phyloP scores from a whole-genome alignment of 2,113 vertebrate genomes.

The Phylloscopus trochiloides region DNA sequence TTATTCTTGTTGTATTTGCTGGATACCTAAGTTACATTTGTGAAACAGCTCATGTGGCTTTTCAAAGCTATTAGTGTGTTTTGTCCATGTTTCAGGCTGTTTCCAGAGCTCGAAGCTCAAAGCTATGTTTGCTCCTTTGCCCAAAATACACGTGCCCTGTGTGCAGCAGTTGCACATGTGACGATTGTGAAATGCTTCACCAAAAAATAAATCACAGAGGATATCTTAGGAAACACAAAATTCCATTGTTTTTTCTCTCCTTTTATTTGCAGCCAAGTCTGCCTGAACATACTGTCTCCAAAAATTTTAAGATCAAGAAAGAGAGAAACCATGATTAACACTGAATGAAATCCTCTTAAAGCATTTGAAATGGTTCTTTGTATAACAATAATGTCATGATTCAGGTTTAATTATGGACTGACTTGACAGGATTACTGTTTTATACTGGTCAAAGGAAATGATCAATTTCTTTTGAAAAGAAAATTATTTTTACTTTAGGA shows the following conservation, averaged over 20 bases:
- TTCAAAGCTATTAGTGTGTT: background rate
- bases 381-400: background rate
- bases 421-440: background rate
- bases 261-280: background rate
- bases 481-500: background rate
- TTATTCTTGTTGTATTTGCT: background rate
- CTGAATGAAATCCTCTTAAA: conserved; percentile 6
- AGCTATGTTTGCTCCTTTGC: background rate
- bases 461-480: background rate
- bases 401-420: background rate
- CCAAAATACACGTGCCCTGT: background rate
- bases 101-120: background rate
- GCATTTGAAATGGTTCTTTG: background rate
- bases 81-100: background rate
- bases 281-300: background rate
- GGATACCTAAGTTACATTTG: background rate
- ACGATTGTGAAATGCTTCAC: background rate
- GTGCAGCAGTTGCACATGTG: rapidly evolving
- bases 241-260: background rate
- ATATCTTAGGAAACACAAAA: background rate
- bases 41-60: background rate
- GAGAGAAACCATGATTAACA: background rate
- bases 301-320: background rate
- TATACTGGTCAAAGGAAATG: background rate
- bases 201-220: background rate